Evolutionary conservation across 2,113 vertebrate genomes (phyloP).

Genomic region (Bucco capensis): DNA sequence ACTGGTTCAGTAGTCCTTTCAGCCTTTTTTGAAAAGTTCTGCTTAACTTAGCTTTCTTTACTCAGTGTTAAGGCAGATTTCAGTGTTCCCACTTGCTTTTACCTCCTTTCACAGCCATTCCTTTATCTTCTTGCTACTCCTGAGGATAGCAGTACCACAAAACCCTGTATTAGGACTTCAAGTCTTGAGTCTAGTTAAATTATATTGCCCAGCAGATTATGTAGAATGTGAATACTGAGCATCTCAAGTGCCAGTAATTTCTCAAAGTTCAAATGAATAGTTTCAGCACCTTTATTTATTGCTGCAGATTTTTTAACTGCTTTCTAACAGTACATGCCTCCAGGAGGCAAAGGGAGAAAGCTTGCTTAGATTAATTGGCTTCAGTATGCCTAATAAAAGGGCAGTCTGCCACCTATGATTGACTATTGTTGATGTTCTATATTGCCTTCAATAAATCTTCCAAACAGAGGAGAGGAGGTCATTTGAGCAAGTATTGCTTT

Average conservation of each 20-base stretch:
- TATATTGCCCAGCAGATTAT: neutral
- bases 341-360: constrained; percentile 13
- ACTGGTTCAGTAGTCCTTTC: neutral
- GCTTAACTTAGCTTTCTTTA: neutral
- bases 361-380: constrained; percentile 18
- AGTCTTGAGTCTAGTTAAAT: neutral
- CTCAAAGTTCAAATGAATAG: constrained; percentile 31
- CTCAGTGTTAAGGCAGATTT: neutral
- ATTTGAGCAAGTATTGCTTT: constrained; percentile 3
- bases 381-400: constrained; percentile 33
- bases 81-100: neutral
- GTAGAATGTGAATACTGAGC: neutral
- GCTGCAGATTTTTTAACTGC: constrained; percentile 12
- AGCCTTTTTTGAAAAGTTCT: neutral
- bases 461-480: neutral
- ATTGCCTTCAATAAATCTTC: constrained; percentile 46
- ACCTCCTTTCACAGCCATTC: neutral
- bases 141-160: neutral
- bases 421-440: constrained; percentile 18
- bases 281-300: neutral
- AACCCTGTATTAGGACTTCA: neutral
- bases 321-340: neutral
- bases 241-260: neutral
- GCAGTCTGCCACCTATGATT: constrained; percentile 18
- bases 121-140: neutral